Conservation (phyloP, 2,797 vertebrate species). For the Phylloscopus collybita region DNA sequence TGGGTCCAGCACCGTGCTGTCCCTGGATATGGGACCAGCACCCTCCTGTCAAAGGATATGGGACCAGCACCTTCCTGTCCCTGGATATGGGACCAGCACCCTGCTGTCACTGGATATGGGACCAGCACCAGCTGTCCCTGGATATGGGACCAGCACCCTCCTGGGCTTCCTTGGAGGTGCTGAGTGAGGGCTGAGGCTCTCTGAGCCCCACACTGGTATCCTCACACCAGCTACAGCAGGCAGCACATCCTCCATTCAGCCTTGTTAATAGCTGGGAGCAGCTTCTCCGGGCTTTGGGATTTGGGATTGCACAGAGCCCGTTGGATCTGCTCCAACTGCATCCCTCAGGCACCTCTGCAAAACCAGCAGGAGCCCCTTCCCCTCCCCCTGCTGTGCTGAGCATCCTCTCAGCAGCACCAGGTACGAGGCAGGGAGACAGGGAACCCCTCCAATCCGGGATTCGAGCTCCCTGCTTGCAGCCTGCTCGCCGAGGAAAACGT, state of each 20-base stretch:
- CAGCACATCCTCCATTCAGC: not conserved
- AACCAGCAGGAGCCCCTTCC: not conserved
- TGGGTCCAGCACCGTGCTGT: not conserved
- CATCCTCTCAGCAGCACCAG: not conserved
- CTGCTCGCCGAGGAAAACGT: not conserved
- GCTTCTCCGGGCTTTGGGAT: not conserved
- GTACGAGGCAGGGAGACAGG: not conserved
- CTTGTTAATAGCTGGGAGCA: not conserved
- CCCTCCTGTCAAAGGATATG: accelerated
- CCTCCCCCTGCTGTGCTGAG: not conserved
- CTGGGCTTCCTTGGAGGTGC: not conserved
- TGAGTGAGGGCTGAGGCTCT: not conserved
- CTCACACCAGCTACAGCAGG: not conserved
- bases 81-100: not conserved
- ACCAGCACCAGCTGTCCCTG: accelerated
- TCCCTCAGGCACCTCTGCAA: not conserved
- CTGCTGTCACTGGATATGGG: not conserved
- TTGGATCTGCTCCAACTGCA: accelerated
- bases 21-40: not conserved
- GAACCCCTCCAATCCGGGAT: not conserved
- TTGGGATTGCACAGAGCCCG: accelerated
- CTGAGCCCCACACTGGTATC: accelerated
- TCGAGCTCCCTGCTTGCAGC: not conserved
- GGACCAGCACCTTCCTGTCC: not conserved
- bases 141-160: not conserved